Base-by-base conservation (phyloP, 2,888 invertebrate species). In the Eueremaeus valkanovi region DNA sequence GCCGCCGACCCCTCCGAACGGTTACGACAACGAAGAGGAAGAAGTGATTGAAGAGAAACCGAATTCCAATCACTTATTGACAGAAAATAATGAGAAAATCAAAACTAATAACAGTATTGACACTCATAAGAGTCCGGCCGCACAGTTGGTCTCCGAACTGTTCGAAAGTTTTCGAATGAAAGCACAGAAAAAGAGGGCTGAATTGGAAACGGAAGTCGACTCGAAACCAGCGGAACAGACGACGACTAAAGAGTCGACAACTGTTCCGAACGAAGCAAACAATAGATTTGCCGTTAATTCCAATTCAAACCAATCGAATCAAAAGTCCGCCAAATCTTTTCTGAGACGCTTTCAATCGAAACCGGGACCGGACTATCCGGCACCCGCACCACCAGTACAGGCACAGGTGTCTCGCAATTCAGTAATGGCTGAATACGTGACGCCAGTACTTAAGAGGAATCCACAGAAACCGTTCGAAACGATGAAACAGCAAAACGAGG, bases 151-250 rank as follows among this genome's bases (percentile, higher is more conserved):
- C 13, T 90, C 90, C 18, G 93, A 93, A 84, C 86, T 93, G 74
- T 92, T 92, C 72, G 93, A 93, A 83, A 91, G 90, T 81, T 88
- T 93, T 81, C 90, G 90, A 83, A 85, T 91, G 81, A 89, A 89
- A 78, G 84, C 84, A 78, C 87, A 81, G 76, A 76, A 77, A 55
- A 55, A 55, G 27, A 24, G 55, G 55, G 11, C 13, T 55, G 74
- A 76, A 55, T 75, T 75, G 33, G 76, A 49, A 1, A 9, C 6
- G 8, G 63, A 63, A 6, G 24, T 70, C 9, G 36, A 36, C 13
- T 16, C 51, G 3, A 72, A 72, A 29, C 5, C 1, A 31, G 9
- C 21, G 11, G 51, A 51, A 58, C 73, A n/a, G 40, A 18, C 76
- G 61, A 13, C 40, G 36, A 55, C 21, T 45, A 40, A 74, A 75